Evolutionary conservation across 2,113 vertebrate species (phyloP).

Genomic region (Condylura cristata): DNA sequence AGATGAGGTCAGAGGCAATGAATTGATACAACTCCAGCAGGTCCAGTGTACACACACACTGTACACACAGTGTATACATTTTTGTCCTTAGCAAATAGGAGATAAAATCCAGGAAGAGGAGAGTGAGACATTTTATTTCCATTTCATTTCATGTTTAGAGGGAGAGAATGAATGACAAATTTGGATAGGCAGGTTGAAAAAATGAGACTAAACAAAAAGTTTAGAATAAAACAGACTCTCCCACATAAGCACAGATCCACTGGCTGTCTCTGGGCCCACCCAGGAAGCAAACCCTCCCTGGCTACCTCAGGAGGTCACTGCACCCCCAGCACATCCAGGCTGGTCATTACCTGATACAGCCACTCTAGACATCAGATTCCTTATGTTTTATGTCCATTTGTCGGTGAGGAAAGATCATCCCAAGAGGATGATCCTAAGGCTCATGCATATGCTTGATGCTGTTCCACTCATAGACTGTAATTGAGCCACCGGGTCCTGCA

Average conservation of each 20-base stretch:
- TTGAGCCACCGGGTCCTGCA: not conserved
- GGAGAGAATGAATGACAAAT: not conserved
- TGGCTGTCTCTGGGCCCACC: not conserved
- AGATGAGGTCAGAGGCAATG: fast-evolving
- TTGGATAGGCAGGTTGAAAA: not conserved
- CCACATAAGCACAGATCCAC: not conserved
- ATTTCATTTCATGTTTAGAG: not conserved
- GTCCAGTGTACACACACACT: too few species aligned
- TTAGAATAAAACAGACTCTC: not conserved
- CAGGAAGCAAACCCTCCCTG: not conserved
- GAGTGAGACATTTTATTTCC: not conserved
- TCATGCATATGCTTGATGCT: not conserved
- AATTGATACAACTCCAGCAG: fast-evolving
- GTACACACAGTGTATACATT: too few species aligned
- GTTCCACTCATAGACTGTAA: fast-evolving
- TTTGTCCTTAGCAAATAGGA: not conserved
- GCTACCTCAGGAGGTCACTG: not conserved
- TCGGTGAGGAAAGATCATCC: not conserved
- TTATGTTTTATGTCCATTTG: not conserved
- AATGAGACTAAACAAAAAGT: not conserved
- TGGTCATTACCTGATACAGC: not conserved
- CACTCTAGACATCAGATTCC: not conserved
- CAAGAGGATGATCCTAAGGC: not conserved
- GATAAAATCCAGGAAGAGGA: not conserved
- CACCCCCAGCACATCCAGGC: not conserved